phyloP scores from a whole-genome alignment of 2,797 vertebrate species.

The Tauraco hartlaubi region DNA sequence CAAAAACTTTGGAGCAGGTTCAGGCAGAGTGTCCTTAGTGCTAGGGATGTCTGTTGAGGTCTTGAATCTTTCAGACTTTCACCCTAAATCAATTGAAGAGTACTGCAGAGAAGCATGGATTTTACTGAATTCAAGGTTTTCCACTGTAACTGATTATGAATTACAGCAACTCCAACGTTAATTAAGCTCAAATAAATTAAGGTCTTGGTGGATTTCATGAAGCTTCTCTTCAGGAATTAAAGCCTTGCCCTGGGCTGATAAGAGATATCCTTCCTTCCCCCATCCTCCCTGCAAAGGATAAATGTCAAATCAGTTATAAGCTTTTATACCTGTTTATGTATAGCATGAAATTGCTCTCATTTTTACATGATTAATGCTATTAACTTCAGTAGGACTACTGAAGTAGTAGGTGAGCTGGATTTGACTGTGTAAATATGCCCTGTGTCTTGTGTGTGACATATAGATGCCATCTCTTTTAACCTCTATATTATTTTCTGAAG shows the following conservation, averaged over 20 bases:
- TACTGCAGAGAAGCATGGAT: background rate
- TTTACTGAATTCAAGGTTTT: background rate
- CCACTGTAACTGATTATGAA: background rate
- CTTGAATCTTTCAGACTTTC: background rate
- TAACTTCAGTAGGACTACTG: background rate
- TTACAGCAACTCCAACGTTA: background rate
- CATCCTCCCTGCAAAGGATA: background rate
- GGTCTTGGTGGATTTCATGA: background rate
- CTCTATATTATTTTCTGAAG: background rate
- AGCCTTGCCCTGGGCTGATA: background rate
- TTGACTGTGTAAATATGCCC: background rate
- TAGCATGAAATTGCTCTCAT: background rate
- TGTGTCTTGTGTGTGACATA: background rate
- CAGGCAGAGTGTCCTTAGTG: background rate
- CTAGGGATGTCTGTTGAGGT: fast-evolving
- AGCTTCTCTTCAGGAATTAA: background rate
- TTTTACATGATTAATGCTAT: background rate
- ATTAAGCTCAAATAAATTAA: background rate
- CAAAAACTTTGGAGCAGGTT: background rate
- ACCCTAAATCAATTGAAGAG: background rate
- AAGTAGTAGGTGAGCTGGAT: background rate
- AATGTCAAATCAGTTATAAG: background rate
- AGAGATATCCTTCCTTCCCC: background rate
- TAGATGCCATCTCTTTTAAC: background rate
- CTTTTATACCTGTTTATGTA: background rate